Base-by-base conservation (phyloP, 2,888 invertebrate species). In the Yponomeuta plumbellus region DNA sequence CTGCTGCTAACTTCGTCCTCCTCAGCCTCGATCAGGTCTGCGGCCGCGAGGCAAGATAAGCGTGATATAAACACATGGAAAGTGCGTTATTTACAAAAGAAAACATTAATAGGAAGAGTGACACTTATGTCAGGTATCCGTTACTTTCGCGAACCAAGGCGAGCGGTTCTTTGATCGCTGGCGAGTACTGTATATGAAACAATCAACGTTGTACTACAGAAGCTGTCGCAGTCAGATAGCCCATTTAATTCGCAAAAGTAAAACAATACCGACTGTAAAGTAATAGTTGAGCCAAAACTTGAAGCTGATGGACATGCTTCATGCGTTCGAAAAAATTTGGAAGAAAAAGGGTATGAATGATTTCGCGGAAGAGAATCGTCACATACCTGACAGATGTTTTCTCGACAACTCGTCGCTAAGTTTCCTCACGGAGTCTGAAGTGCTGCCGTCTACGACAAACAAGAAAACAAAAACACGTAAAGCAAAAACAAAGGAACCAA, bases 21-120 rank as follows among this genome's bases (percentile, higher is more conserved):
- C 73, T 92, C 44, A 70, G 86, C 92, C 83, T 93, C 93, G 77
- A 92, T 85, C 76, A 93, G 89, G 83, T 93, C 93, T 93, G 88
- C 78, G 76, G 79, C 80, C 72, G 74, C 72, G 72, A 75, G 78
- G 44, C 44, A 17, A 80, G 72, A 75, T 72, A 80, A 81, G 80
- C 77, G 74, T 76, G 76, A 74, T 66, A 74, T 66, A 74, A 73
- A 72, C 75, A 71, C 70, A 75, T 76, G 78, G 77, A 77, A 72
- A 77, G 71, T 74, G 74, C 75, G 73, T 20, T 66, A 57, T 66
- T 26, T 52, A 66, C 63, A 39, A 20, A 57, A 63, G 61, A 62
- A 66, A 20, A 26, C 20, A 40, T 52, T 13, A 52, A 40, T 59
- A 22, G 21, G 11, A 59, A 59, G 59, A 17, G 44, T 52, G 44